These are phyloP conservation scores for Drosophila mojavensis DNA, from an alignment of 1,140 invertebrate species.

Conservation along the genomic window DNA sequence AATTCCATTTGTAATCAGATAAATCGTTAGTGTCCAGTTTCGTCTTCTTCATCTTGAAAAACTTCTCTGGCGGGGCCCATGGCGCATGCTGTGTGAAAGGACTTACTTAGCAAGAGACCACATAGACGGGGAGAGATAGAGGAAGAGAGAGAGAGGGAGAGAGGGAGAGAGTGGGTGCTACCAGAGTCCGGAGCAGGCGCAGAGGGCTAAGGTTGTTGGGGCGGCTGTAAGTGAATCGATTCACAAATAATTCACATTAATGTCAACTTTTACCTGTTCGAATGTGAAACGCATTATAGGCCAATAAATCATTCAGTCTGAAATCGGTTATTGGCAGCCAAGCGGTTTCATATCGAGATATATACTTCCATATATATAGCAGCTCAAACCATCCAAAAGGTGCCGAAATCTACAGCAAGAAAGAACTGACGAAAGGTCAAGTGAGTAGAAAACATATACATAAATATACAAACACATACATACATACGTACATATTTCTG, in stretches of 20 bases:
- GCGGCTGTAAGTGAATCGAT: conserved; percentile 18
- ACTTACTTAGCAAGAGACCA: too few relatives aligned
- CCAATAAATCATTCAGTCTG: conserved; percentile 40
- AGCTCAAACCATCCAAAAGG: conserved; percentile 1
- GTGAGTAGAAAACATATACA: conserved; percentile 26
- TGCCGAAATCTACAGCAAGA: not conserved
- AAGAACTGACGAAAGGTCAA: not conserved
- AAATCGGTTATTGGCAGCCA: conserved; percentile 6
- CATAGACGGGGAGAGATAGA: not conserved
- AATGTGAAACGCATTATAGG: not conserved
- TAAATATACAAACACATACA: not conserved
- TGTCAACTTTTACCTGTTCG: conserved; percentile 13
- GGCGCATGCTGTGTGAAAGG: too few relatives aligned
- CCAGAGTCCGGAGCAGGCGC: not conserved
- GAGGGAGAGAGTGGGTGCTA: not conserved
- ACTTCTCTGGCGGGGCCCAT: too few relatives aligned
- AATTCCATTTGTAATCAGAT: not conserved
- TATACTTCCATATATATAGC: not conserved
- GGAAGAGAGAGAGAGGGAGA: not conserved
- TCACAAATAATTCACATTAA: not conserved
- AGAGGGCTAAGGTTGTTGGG: not conserved
- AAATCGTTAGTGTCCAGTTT: not conserved
- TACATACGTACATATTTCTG: not conserved
- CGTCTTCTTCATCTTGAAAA: too few relatives aligned
- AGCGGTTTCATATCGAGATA: not conserved